Percentiles rank a stretch among this genome's conserved stretches.
Evolutionary conservation across 2,797 vertebrate species (phyloP).

Genomic region (Myotis findleyi): DNA sequence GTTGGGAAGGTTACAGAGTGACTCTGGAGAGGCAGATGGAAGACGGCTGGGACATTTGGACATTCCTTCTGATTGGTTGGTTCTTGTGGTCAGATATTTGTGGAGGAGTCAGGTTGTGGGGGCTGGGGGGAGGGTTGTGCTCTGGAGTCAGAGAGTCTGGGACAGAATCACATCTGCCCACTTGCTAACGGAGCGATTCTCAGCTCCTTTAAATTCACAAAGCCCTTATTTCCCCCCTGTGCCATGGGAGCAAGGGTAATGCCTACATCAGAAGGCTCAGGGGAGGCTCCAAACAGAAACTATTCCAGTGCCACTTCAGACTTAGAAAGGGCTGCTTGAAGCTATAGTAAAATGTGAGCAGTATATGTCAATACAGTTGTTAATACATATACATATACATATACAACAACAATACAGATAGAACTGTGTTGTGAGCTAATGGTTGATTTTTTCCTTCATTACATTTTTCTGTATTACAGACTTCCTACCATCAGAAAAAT

Average conservation of each 20-base stretch:
- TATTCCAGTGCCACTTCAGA: neutral
- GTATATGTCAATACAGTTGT: neutral
- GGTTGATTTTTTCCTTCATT: neutral
- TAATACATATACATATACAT: too few species aligned
- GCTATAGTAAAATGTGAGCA: neutral
- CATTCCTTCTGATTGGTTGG: slow-evolving; percentile 45
- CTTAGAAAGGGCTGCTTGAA: slow-evolving; percentile 2
- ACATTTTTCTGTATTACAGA: slow-evolving; percentile 34
- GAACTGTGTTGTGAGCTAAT: neutral
- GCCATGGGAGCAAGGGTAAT: neutral
- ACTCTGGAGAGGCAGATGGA: neutral
- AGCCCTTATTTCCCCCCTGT: neutral
- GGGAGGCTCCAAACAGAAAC: neutral
- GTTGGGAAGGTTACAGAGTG: neutral
- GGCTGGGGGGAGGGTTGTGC: neutral
- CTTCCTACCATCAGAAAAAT: neutral
- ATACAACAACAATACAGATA: neutral
- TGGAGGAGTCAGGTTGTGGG: neutral
- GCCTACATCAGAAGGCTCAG: neutral
- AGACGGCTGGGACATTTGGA: neutral
- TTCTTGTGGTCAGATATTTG: slow-evolving; percentile 58
- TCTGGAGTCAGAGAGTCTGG: slow-evolving; percentile 40
- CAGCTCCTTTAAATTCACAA: neutral
- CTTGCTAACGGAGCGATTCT: neutral
- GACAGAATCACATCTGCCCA: neutral